Evolutionary conservation across 2,797 vertebrate species (phyloP).

Genomic region (Trichosurus vulpecula): DNA sequence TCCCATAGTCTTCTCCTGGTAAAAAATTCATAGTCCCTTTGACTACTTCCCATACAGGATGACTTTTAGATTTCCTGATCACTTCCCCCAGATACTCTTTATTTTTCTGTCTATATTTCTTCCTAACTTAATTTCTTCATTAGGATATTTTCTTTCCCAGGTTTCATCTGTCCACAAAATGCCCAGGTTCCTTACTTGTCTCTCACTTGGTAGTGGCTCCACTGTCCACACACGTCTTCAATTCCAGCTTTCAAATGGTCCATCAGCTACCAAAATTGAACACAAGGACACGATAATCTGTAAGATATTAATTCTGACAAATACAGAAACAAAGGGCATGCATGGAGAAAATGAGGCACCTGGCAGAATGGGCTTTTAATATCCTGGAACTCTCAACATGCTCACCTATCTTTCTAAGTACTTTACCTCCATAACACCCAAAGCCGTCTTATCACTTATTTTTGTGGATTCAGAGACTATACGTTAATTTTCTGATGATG

Average conservation of each 20-base stretch:
- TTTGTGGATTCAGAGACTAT: slow-evolving; percentile 5
- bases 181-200: slow-evolving; percentile 90
- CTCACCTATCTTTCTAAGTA: background rate
- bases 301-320: background rate
- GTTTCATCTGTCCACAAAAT: background rate
- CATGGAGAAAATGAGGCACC: background rate
- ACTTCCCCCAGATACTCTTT: background rate
- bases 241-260: slow-evolving; percentile 94
- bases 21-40: background rate
- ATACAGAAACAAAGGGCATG: background rate
- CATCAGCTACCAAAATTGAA: slow-evolving; percentile 89
- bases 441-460: background rate
- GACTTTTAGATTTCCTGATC: background rate
- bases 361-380: slow-evolving; percentile 20
- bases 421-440: background rate
- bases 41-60: background rate
- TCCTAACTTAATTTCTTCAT: background rate
- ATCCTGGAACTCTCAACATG: background rate
- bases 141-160: background rate
- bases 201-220: slow-evolving; percentile 96
- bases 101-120: background rate
- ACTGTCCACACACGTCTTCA: slow-evolving; percentile 97
- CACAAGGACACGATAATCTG: slow-evolving; percentile 25
- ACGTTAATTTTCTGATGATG: slow-evolving; percentile 14
- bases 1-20: background rate